Percentiles rank a stretch among this genome's conserved stretches.
Conservation (phyloP, 2,797 vertebrate species). For the Apodemus agrarius region DNA sequence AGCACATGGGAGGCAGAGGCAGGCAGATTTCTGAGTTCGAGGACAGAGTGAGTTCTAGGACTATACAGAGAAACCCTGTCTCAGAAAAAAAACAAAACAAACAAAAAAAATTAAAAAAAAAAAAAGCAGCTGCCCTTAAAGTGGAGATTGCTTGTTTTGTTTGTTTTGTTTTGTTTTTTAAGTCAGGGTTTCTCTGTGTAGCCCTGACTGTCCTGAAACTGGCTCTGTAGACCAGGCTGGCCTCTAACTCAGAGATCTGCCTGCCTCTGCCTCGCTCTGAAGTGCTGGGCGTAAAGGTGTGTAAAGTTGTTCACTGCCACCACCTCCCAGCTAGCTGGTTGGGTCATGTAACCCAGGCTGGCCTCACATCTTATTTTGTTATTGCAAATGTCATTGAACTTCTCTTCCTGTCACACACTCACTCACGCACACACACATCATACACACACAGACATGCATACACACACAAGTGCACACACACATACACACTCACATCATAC, state of each 20-base stretch:
- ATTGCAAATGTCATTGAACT: background rate
- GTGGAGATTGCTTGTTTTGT: background rate
- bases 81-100: too few relatives aligned
- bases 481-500: background rate
- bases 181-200: background rate
- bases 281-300: too few relatives aligned
- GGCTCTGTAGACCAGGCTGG: background rate
- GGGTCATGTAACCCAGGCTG: too few relatives aligned
- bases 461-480: too few relatives aligned
- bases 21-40: too few relatives aligned
- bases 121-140: background rate
- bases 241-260: background rate
- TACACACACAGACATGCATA: too few relatives aligned
- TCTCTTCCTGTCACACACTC: background rate
- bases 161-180: background rate
- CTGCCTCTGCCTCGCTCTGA: background rate
- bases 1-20: too few relatives aligned
- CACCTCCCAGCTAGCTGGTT: background rate
- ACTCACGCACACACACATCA: too few relatives aligned
- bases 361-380: background rate
- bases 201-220: background rate
- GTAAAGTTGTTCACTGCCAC: background rate
- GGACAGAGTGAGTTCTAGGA: too few relatives aligned
- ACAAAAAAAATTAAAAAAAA: too few relatives aligned
- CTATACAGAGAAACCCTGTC: too few relatives aligned